phyloP scores from a whole-genome alignment of 2,113 vertebrate species.

The Otolemur garnettii region DNA sequence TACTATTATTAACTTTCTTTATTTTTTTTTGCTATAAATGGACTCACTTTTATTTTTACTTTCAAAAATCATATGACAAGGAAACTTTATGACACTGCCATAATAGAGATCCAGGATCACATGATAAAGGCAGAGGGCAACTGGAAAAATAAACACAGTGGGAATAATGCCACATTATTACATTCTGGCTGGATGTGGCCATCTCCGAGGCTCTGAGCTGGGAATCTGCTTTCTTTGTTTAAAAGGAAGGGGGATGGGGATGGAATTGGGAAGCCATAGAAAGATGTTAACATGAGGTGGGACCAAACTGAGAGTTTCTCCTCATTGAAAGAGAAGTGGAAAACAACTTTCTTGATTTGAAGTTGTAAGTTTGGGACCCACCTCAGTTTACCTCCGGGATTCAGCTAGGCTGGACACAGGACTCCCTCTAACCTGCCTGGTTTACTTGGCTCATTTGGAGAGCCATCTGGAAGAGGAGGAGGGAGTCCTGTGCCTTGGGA shows the following conservation, averaged over 20 bases:
- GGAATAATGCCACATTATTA: neutral
- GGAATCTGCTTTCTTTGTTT: neutral
- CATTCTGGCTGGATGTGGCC: neutral
- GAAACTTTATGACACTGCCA: neutral
- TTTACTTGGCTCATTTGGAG: neutral
- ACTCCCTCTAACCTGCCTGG: neutral
- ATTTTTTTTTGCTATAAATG: neutral
- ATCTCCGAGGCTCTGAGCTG: neutral
- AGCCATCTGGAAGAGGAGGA: neutral
- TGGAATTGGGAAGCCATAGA: neutral
- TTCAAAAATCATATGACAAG: conserved; percentile 2
- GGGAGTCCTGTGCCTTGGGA: neutral
- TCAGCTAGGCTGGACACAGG: neutral
- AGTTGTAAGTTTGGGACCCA: conserved; percentile 11
- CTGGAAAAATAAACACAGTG: neutral
- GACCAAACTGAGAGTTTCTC: neutral
- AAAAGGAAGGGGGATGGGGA: neutral
- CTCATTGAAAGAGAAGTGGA: neutral
- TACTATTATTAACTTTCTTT: neutral
- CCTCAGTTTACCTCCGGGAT: neutral
- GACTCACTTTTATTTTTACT: neutral
- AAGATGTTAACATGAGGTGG: neutral
- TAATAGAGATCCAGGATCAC: neutral
- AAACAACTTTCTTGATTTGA: neutral
- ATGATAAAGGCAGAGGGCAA: neutral